Evolutionary conservation across 2,797 vertebrate genomes (phyloP).

Genomic region (Rhinoraja longicauda): DNA sequence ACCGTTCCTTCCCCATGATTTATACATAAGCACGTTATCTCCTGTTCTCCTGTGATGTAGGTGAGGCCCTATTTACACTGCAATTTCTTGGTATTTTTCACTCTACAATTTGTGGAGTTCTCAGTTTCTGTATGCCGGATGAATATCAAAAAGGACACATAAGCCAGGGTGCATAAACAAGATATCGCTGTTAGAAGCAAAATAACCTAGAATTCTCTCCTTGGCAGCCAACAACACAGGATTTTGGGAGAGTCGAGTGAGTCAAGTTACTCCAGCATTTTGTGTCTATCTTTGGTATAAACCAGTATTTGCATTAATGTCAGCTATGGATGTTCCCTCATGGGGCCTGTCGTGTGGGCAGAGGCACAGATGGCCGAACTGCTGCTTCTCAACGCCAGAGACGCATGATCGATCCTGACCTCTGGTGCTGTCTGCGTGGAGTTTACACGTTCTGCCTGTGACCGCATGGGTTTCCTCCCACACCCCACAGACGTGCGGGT

Average conservation of each 20-base stretch:
- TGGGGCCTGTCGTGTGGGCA: no score
- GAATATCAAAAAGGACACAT: background rate
- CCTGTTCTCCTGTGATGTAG: background rate
- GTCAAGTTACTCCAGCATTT: no score
- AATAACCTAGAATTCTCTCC: background rate
- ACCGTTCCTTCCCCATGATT: background rate
- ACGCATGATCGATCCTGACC: no score
- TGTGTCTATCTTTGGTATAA: no score
- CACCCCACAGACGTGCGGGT: no score
- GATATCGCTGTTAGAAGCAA: background rate
- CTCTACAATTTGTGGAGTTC: background rate
- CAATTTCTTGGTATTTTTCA: background rate
- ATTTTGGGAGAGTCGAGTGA: background rate
- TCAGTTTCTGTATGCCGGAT: background rate
- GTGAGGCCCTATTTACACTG: background rate
- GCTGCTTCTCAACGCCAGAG: no score
- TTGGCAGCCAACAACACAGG: background rate
- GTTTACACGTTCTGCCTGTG: no score
- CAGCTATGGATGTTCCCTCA: no score
- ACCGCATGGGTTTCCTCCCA: no score
- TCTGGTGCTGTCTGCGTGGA: no score
- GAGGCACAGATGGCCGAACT: no score
- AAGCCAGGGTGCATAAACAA: background rate
- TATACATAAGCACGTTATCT: background rate
- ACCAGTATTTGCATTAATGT: no score